Conservation (phyloP, 2,113 vertebrate species). For the Toxostoma redivivum region DNA sequence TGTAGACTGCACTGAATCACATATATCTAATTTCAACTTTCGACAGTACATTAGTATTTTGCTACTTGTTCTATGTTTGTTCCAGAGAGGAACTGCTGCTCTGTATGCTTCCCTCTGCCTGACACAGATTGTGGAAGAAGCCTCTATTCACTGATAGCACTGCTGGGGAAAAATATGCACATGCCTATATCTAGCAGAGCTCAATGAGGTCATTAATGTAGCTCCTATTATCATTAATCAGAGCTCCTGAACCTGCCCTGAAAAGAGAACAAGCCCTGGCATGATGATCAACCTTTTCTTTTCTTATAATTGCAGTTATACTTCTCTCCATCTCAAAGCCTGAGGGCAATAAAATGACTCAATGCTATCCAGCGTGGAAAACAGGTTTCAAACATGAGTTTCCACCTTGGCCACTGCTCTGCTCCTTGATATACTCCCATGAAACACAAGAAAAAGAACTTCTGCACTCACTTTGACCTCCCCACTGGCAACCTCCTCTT, state of each 20-base stretch:
- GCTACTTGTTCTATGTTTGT: background rate
- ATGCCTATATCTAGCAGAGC: background rate
- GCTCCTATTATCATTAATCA: background rate
- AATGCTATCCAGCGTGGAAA: background rate
- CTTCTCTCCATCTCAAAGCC: background rate
- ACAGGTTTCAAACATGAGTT: background rate
- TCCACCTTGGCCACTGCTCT: background rate
- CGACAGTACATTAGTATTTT: background rate
- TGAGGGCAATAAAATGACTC: background rate
- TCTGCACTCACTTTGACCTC: background rate
- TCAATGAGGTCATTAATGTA: background rate
- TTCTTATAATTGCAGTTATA: constrained; percentile 7
- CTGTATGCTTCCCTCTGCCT: background rate
- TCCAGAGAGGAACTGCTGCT: background rate
- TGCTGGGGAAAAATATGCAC: background rate
- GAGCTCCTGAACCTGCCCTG: background rate
- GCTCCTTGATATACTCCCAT: background rate
- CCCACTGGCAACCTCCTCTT: background rate
- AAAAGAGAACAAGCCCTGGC: background rate
- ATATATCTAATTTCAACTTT: background rate
- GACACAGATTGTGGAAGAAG: background rate
- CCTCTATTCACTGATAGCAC: background rate
- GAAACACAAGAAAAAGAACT: background rate
- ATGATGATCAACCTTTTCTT: background rate
- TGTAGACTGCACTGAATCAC: background rate